phyloP scores from a whole-genome alignment of 2,888 invertebrate species.

The Leptodirus hochenwartii region DNA sequence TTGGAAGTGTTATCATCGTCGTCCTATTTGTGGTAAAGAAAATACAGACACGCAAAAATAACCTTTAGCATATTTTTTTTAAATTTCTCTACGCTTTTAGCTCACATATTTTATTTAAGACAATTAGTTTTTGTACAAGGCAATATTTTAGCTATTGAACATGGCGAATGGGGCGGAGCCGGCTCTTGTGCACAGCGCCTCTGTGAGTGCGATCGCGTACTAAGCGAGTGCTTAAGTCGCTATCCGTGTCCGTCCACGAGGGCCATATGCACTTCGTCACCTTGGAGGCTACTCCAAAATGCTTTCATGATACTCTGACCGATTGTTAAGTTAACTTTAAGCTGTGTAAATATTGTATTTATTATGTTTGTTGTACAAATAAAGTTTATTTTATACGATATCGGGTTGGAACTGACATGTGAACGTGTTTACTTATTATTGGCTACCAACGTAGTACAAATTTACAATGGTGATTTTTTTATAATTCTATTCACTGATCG shows the following conservation, averaged over 20 bases:
- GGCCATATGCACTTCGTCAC: conserved; percentile 55
- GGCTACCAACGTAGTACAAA: too few relatives aligned
- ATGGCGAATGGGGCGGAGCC: conserved; percentile 36
- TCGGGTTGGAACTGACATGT: too few relatives aligned
- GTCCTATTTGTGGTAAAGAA: conserved; percentile 52
- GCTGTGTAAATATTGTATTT: too few relatives aligned
- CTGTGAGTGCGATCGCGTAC: conserved; percentile 66
- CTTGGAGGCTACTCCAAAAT: conserved; percentile 57
- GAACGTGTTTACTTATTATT: too few relatives aligned
- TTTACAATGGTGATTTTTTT: too few relatives aligned
- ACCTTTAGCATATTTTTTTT: background rate
- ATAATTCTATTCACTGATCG: too few relatives aligned
- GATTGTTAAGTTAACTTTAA: conserved; percentile 4
- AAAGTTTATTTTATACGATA: too few relatives aligned
- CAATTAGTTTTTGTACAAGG: conserved; percentile 1
- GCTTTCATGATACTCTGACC: conserved; percentile 36
- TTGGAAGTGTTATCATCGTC: conserved; percentile 67
- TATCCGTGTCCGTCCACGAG: conserved; percentile 56
- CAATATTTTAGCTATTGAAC: conserved; percentile 29
- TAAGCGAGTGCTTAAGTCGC: conserved; percentile 60
- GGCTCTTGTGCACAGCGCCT: conserved; percentile 57
- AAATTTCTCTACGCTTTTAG: background rate
- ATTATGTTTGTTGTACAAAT: too few relatives aligned
- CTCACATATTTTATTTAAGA: background rate
- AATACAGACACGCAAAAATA: background rate